phyloP scores from a whole-genome alignment of 2,113 vertebrate species.

The Nansenia antarctica region DNA sequence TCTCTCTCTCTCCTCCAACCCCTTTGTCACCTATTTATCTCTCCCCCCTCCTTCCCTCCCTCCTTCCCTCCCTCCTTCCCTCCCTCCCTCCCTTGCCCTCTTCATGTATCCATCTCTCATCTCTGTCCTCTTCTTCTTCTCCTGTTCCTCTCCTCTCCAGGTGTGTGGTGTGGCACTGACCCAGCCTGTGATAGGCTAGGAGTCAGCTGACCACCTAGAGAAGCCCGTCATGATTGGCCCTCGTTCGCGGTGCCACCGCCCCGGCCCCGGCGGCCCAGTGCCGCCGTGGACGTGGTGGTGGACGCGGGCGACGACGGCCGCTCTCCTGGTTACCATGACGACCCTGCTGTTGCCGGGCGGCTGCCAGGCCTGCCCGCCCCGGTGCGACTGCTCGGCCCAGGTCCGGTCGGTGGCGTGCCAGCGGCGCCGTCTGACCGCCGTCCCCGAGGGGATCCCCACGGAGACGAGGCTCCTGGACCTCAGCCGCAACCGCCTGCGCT shows the following conservation, averaged over 20 bases:
- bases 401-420: slow-evolving; percentile 86
- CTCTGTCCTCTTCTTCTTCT: neutral
- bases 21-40: neutral
- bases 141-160: slow-evolving; percentile 61
- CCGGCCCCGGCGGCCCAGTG: slow-evolving; percentile 74
- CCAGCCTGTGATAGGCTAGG: slow-evolving; percentile 71
- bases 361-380: slow-evolving; percentile 82
- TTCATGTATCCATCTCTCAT: neutral
- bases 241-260: slow-evolving; percentile 15
- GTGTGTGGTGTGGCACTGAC: slow-evolving; percentile 77
- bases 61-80: neutral
- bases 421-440: slow-evolving; percentile 84
- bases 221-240: slow-evolving; percentile 78
- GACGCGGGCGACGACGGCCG: slow-evolving; percentile 55
- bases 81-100: slow-evolving; percentile 9
- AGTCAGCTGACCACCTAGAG: slow-evolving; percentile 72
- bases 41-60: neutral
- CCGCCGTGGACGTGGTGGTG: slow-evolving; percentile 72
- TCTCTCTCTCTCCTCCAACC: neutral
- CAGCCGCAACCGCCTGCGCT: slow-evolving; percentile 93
- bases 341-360: slow-evolving; percentile 66
- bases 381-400: slow-evolving; percentile 88
- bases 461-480: slow-evolving; percentile 92
- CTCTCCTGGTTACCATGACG: slow-evolving; percentile 48
- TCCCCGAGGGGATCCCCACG: slow-evolving; percentile 94